Evolutionary conservation across 2,113 vertebrate genomes (phyloP).

Genomic region (Rhea americana): DNA sequence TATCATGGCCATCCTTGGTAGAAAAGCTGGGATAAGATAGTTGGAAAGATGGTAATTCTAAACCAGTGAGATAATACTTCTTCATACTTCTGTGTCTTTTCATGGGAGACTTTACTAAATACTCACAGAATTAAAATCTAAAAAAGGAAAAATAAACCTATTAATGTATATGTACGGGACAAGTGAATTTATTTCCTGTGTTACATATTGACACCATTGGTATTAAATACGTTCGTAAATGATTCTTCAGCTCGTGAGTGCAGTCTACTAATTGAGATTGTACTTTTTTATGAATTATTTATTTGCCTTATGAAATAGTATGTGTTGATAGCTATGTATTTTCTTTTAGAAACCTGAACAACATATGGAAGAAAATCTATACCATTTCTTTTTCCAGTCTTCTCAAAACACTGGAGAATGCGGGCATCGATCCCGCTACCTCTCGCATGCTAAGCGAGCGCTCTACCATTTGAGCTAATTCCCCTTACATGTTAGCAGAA

Average conservation of each 20-base stretch:
- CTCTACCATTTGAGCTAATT: constrained; percentile 83
- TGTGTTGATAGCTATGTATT: fast-evolving
- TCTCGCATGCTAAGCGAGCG: constrained; percentile 79
- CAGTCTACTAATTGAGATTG: fast-evolving
- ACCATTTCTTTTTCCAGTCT: fast-evolving
- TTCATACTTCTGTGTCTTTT: fast-evolving
- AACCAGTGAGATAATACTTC: background rate
- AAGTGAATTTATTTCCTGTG: fast-evolving
- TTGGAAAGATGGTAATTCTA: background rate
- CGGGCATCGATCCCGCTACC: constrained; percentile 81
- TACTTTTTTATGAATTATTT: fast-evolving
- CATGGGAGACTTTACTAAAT: background rate
- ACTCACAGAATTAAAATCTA: background rate
- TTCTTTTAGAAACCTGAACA: background rate
- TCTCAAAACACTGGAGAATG: constrained; percentile 68
- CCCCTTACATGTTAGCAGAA: fast-evolving
- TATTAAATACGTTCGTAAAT: fast-evolving
- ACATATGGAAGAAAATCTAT: background rate
- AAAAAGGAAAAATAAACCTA: background rate
- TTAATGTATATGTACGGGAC: fast-evolving
- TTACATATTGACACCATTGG: fast-evolving
- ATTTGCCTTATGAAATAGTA: fast-evolving
- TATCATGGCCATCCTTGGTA: background rate
- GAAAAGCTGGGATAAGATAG: background rate
- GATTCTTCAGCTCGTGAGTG: fast-evolving